Percentiles rank a stretch among this genome's conserved stretches.
Conservation (phyloP, 2,888 invertebrate genomes). For the Tholera decimalis region DNA sequence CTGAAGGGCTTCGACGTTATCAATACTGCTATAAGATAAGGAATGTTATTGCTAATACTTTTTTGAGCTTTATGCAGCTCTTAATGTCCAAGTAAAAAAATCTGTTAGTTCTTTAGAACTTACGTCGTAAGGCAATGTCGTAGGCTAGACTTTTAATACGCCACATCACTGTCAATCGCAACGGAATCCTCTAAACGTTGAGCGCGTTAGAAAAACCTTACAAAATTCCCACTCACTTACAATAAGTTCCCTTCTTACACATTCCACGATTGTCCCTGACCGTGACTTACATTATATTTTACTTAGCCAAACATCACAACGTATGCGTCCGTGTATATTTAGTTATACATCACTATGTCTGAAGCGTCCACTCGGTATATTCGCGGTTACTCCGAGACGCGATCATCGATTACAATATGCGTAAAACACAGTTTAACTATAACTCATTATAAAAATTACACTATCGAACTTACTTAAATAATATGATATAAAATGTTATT, state of each 20-base stretch:
- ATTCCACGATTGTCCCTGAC: conserved; percentile 78
- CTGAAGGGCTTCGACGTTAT: neutral
- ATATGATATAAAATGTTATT: conserved; percentile 88
- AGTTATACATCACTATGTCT: conserved; percentile 57
- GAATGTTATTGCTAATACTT: conserved; percentile 53
- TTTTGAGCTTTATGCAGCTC: conserved; percentile 16
- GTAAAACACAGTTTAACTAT: conserved; percentile 66
- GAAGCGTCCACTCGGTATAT: conserved; percentile 41
- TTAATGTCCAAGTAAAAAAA: conserved; percentile 12
- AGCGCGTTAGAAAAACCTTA: conserved; percentile 74
- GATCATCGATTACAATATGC: conserved; percentile 57
- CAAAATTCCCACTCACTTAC: conserved; percentile 72
- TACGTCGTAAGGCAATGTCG: no score
- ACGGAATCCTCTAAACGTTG: conserved; percentile 49
- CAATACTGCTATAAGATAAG: conserved; percentile 13
- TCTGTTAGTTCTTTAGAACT: neutral
- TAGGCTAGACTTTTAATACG: neutral
- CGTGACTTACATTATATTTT: conserved; percentile 86
- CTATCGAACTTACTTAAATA: conserved; percentile 79
- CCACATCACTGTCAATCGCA: conserved; percentile 40
- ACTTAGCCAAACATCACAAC: conserved; percentile 88
- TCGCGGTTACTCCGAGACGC: conserved; percentile 37
- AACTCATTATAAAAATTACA: conserved; percentile 77
- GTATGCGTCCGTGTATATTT: conserved; percentile 74
- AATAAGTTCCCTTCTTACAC: conserved; percentile 48